These are phyloP conservation scores for Pelecanoides urinatrix DNA, from an alignment of 2,113 vertebrate species.

Conservation along the genomic window DNA sequence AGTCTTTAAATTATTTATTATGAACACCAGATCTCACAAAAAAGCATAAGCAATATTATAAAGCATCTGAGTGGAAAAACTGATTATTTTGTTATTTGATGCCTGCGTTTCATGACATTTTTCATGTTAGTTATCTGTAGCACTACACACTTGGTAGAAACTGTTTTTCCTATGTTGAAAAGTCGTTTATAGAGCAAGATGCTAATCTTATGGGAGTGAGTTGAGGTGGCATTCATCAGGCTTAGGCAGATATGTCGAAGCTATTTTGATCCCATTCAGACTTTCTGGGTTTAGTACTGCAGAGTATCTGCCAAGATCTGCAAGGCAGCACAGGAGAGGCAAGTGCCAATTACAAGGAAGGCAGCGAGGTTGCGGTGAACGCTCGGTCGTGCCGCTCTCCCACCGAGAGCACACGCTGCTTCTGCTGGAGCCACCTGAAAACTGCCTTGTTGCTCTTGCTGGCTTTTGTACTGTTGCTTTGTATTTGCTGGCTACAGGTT, in stretches of 20 bases:
- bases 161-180: neutral
- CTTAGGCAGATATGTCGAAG: neutral
- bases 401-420: accelerated
- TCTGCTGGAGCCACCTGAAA: neutral
- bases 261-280: neutral
- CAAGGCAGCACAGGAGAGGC: neutral
- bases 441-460: neutral
- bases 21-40: neutral
- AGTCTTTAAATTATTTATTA: slow-evolving; percentile 36
- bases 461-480: too few species aligned
- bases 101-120: neutral
- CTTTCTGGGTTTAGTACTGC: neutral
- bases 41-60: slow-evolving; percentile 15
- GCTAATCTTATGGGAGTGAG: neutral
- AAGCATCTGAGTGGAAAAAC: slow-evolving; percentile 51
- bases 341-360: neutral
- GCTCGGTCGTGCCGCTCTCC: accelerated
- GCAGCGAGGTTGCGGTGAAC: neutral
- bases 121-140: slow-evolving; percentile 46
- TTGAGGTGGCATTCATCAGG: neutral
- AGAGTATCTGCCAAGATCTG: neutral
- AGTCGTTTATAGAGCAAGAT: neutral
- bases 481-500: neutral
- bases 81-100: slow-evolving; percentile 53
- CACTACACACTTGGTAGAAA: neutral